Base-by-base conservation (phyloP, 2,113 vertebrate species). In the Raja brachyura region DNA sequence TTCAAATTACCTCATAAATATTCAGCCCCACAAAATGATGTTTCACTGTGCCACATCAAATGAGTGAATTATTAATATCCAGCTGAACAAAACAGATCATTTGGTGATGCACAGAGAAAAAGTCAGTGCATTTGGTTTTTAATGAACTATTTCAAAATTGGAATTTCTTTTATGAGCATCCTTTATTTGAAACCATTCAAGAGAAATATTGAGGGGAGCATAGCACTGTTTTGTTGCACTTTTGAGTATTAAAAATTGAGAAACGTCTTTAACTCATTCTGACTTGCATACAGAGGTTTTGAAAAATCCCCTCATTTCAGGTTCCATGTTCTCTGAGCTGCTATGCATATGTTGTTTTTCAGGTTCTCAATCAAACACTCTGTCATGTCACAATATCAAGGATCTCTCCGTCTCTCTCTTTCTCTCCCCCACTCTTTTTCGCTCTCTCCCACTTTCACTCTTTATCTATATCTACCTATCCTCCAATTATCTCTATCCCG, bases 1-100 rank as follows among this genome's bases (percentile, higher is more conserved):
- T 88, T 61, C 39, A 88, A 88, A 66, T 66, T 63, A 28, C 59
- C 5, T 88, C 85, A 88, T 88, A 88, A 88, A 88, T 88, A 88
- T 88, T 88, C 85, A 88, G 28, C 9, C 28, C n/a, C 10, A 88
- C 28, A 88, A 88, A 88, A 88, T 88, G 85, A 66, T 66, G 31
- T 66, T 88, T 63, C 25, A 88, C 85, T 31, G 5, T 88, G 85
- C 85, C 85, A 88, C 63, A n/a, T 88, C 25, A 88, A 63, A 61
- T 28, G 54, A 59, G 25, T 86, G n/a, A 61, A 61, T 86, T 48
- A 79, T 79, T 79, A 48, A 79, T 56, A 54, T 81, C 6, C 48
- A 54, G 48, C 78, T 54, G 7, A 81, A 81, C 48, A 66, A 61
- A 18, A 16, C 85, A 88, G 85, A 31, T n/a, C 16, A 61, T 1